A percentile compares a stretch with the other conserved stretches of the same genome.
These are phyloP conservation scores for Lepidotrigona ventralis DNA, from an alignment of 1,140 invertebrate genomes.

Conservation along the genomic window DNA sequence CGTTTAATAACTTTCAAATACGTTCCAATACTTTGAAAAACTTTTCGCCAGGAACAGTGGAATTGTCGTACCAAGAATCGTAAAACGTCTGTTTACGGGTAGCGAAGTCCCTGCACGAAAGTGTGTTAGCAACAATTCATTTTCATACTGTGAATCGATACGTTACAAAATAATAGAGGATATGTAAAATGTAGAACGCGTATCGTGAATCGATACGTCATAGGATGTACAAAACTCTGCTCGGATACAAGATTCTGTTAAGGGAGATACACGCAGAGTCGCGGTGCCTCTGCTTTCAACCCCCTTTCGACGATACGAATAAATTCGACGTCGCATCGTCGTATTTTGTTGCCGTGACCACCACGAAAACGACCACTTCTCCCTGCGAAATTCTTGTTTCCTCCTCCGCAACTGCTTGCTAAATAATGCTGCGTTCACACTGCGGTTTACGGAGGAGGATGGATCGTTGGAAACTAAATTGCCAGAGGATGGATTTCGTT, in stretches of 20 bases:
- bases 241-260: not conserved
- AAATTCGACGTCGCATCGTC: slow-evolving; percentile 14
- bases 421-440: slow-evolving; percentile 27
- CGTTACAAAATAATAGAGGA: too few species aligned
- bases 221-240: too few species aligned
- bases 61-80: too few species aligned
- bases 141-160: too few species aligned
- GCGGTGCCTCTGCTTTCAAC: not conserved
- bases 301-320: not conserved
- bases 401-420: not conserved
- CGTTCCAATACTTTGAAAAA: too few species aligned
- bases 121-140: too few species aligned
- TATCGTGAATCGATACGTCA: too few species aligned
- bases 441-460: not conserved
- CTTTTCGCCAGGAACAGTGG: too few species aligned
- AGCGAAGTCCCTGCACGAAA: too few species aligned
- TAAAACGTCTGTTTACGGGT: too few species aligned
- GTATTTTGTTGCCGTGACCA: not conserved
- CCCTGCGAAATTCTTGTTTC: not conserved
- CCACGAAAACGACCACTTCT: not conserved
- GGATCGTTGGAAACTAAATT: not conserved
- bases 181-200: too few species aligned
- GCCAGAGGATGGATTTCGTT: not conserved
- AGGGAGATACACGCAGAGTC: not conserved
- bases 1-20: too few species aligned